Base-by-base conservation (phyloP, 2,888 invertebrate genomes). In the Hydrotaea diabolus region DNA sequence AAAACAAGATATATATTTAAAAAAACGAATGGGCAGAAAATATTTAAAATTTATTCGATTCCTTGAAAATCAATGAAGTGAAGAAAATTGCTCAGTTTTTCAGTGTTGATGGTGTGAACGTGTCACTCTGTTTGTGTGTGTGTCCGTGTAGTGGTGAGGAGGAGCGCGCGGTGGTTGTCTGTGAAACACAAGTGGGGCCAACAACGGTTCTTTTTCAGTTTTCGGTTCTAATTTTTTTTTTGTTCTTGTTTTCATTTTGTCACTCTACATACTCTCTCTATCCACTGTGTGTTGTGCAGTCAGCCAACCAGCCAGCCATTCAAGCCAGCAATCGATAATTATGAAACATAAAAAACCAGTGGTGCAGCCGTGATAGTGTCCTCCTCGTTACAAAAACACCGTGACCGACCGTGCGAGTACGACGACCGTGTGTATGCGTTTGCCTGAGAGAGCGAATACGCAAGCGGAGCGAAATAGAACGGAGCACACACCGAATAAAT, bases 321-420 rank as follows among this genome's bases (percentile, higher is more conserved):
- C 19, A 15, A n/a, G n/a, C 49, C 49, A 49, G 39, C 72, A 84
- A 84, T 84, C 84, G 81, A 84, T 84, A 84, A 78, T 81, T 84
- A 84, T 84, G 78, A 84, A 84, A 84, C 75, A 75, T 76, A 72
- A 81, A 71, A 81, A 74, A 66, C 69, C 77, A 75, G 71, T 81
- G 78, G 74, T 77, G 74, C 74, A 66, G 36, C 39, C 72, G 46
- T 69, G 59, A 19, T 57, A 77, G 19, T 21, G 15, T 85, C 77
- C 73, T 85, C 74, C 77, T 84, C 78, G 49, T 69, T 69, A 77
- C 74, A 46, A 39, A 17, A 39, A 43, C 73, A 55, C 15, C 59
- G 15, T 26, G 13, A 21, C 19, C n/a, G 55, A 17, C 5, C 19
- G 53, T 57, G 23, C 13, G 57, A 23, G 23, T 23, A 11, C n/a